phyloP scores from a whole-genome alignment of 2,113 vertebrate species.

The Hypanus sabinus region DNA sequence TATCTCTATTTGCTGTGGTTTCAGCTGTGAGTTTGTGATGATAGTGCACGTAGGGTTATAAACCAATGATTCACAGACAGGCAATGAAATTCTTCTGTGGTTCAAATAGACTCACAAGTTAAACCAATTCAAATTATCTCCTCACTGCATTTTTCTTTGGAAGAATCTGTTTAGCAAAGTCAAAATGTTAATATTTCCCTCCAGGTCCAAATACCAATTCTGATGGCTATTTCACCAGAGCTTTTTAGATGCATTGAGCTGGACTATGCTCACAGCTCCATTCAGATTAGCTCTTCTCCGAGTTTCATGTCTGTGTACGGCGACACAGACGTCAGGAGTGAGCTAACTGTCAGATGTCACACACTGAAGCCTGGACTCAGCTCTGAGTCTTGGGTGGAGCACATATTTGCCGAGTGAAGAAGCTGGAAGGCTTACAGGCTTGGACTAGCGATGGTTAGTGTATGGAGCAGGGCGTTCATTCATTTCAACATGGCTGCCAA shows the following conservation, averaged over 20 bases:
- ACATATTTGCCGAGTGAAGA: no score
- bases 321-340: no score
- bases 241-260: not conserved
- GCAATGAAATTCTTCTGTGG: not conserved
- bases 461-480: no score
- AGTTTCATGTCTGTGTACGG: no score
- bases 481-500: no score
- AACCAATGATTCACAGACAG: not conserved
- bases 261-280: no score
- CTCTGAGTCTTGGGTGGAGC: no score
- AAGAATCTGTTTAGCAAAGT: not conserved
- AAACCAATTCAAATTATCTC: not conserved
- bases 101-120: not conserved
- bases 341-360: no score
- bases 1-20: not conserved
- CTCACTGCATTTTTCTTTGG: not conserved
- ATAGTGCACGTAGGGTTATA: not conserved
- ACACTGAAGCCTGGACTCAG: no score
- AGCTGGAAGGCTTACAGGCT: no score
- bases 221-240: not conserved
- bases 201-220: not conserved
- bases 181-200: not conserved
- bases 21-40: not conserved
- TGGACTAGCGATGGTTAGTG: no score
- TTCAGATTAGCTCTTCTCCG: no score